Base-by-base conservation (phyloP, 2,797 vertebrate genomes). In the Odontamblyopus lacepedii region DNA sequence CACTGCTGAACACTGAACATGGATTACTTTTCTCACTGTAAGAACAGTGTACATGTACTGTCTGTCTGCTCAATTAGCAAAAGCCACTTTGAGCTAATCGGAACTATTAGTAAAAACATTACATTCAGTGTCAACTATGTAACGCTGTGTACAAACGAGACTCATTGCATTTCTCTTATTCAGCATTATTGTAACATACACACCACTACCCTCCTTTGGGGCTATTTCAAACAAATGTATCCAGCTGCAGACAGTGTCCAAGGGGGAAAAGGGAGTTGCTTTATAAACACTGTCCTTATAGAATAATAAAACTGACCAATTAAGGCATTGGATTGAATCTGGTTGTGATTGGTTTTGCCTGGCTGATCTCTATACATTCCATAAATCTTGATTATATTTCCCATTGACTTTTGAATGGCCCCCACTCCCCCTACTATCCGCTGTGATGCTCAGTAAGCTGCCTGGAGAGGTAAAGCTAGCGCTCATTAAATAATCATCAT, bases 401-500 rank as follows among this genome's bases (percentile, higher is more conserved):
- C 67, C 69, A 35, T 48, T n/a, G 35, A 59, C 66, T 69, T 63
- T 76, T 65, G 69, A 76, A 66, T 63, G 67, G 53, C 30, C 35
- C 53, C 6, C 53, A 29, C 63, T 23, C 67, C 48, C 11, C 74
- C 68, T 29, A 56, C 19, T 64, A 29, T 65, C 11, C 19, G 51
- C 59, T 59, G 63, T 76, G 76, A 55, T 65, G 67, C 64, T 72
- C 26, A 63, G 53, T 66, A 38, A 72, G 73, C 78, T 77, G 72
- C 60, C 74, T 72, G 72, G 69, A 72, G 69, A 74, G 67, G 74
- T 63, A 72, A 63, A 71, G 78, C 71, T 74, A 44, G 73, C 75
- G 71, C 75, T 84, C 84, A 85, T 85, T 84, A 86, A 87, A 86
- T 83, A 83, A 83, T 89, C 73, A 87, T 89, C 53, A 74, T 60